Base-by-base conservation (phyloP, 2,888 invertebrate species). In the Malacosoma neustria region DNA sequence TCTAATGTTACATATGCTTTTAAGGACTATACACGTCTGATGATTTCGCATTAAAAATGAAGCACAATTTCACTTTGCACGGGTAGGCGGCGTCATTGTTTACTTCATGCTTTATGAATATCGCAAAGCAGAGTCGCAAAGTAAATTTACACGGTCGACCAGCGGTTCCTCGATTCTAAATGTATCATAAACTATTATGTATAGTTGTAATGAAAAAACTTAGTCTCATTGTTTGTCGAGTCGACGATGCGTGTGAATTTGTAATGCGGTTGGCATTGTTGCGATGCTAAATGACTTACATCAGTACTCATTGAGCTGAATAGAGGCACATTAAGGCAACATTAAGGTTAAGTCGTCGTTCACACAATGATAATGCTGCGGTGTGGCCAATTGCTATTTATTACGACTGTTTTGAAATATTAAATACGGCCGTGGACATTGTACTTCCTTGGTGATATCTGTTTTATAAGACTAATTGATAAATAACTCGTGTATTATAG, bases 211-310 rank as follows among this genome's bases (percentile, higher is more conserved):
- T 52, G 49, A 61, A 68, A 64, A 71, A 61, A 61, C 57, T 60
- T 56, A 54, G 43, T 57, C 53, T 57, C 62, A 61, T 68, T 72
- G 68, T 73, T 70, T 61, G 61, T 49, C 45, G 38, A 61, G 57
- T 51, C 52, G 58, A 46, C 61, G 63, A 62, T 61, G 70, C 75
- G 72, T 77, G 76, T 69, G 76, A 75, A 70, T 61, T 59, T 57
- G 12, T 31, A 31, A 31, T 12, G 13, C 11, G 31, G 11, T 7
- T n/a, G 14, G 30, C 11, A 36, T 13, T 12, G 14, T 32, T 36
- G 13, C 32, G 32, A 14, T 14, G 29, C 32, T 36, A 61, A 67
- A 57, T 57, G 65, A 60, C 57, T 51, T 52, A 54, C 65, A 63
- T 62, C 61, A 53, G 41, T 46, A 41, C 46, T 54, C 48, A 62